Evolutionary conservation across 2,888 invertebrate species (phyloP).

Genomic region (Emmelina monodactyla): DNA sequence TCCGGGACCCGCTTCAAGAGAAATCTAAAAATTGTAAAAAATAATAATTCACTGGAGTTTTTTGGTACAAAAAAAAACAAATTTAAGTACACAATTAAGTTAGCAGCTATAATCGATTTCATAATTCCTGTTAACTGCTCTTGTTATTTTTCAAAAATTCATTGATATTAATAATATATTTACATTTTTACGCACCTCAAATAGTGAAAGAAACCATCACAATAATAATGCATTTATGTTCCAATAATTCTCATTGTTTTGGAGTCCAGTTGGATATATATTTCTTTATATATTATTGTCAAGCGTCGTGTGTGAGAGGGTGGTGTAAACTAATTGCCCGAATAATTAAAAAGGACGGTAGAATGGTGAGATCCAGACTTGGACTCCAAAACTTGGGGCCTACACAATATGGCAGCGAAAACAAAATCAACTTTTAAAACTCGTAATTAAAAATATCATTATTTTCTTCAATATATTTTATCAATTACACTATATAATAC

Average conservation of each 20-base stretch:
- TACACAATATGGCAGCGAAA: constrained; percentile 41
- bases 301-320: too few species aligned
- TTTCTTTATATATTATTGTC: too few species aligned
- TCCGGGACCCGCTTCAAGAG: constrained; percentile 13
- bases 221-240: too few species aligned
- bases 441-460: constrained; percentile 55
- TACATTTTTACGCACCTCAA: too few species aligned
- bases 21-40: constrained; percentile 2
- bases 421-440: constrained; percentile 25
- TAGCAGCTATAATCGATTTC: constrained; percentile 46
- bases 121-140: too few species aligned
- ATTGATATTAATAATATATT: too few species aligned
- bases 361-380: constrained; percentile 23
- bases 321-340: not conserved
- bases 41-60: constrained; percentile 33
- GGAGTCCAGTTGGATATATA: too few species aligned
- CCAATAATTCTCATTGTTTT: too few species aligned
- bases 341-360: constrained; percentile 9
- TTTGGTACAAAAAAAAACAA: constrained; percentile 25
- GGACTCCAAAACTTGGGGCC: constrained; percentile 25
- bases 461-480: constrained; percentile 30
- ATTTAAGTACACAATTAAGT: constrained; percentile 43
- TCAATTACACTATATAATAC: constrained; percentile 35
- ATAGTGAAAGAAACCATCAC: too few species aligned
- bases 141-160: too few species aligned